Evolutionary conservation across 2,888 invertebrate genomes (phyloP), one percentile per base, ranked within the genome.

Genomic region (Chrysodeixis includens): DNA sequence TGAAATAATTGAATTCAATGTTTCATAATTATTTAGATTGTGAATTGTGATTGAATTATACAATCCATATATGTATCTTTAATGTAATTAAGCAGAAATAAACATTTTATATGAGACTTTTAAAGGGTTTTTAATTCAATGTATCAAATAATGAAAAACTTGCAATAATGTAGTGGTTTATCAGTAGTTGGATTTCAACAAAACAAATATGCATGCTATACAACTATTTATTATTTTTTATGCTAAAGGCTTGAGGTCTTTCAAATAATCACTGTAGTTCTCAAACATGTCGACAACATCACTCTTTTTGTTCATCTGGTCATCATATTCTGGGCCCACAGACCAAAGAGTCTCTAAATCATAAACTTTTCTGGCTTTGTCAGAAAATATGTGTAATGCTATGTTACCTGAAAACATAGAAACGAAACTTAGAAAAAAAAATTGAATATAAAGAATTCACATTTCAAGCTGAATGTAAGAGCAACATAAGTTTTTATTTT

Each of bases 341-440:
- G 98, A 96, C 99, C 99, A 99, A 40, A 99, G 92, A 0, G 97
- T 97, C 90, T 99, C 99, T 74, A 99, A 95, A 91, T 99, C 99
- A 89, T 98, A 99, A 7, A 94, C 86, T 73, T 95, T 90, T 78
- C 99, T 95, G 1, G 96, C 95, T 76, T 96, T 95, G 12, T 95
- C 95, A 32, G 97, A 96, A 90, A 99, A 98, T 77, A 99, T 96
- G 85, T 99, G 99, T 35, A 99, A 91, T 5, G 98, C 98, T 82
- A 99, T 99, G 87, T 99, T 99, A 71, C 98, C 98, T 98, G 91
- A 40, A 96, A 95, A 52, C 3, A 66, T 20, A 0, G 51, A 63
- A 51, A 16, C n/a, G 0, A n/a, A 5, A 6, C 1, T 16, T 46
- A 35, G 10, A 35, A 35, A 35, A 12, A 14, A 14, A 35, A n/a